Conservation (phyloP, 2,888 invertebrate genomes). For the Eretmocerus hayati region DNA sequence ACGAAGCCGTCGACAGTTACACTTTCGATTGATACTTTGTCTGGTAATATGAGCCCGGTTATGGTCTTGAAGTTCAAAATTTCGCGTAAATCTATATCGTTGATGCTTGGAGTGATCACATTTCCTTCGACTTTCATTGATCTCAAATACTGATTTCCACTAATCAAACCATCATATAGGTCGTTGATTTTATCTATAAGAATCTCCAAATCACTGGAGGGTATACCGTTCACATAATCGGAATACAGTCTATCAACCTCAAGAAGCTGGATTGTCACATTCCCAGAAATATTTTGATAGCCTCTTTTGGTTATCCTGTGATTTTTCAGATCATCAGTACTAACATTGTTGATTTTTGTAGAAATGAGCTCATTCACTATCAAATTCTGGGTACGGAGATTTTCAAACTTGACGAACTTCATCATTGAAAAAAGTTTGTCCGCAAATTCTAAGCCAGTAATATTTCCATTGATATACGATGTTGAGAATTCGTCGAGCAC, state of each 20-base stretch:
- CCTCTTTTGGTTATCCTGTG: slow-evolving; percentile 16
- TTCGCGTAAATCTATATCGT: slow-evolving; percentile 23
- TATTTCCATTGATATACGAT: slow-evolving; percentile 23
- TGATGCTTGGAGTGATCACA: slow-evolving; percentile 35
- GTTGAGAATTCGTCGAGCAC: slow-evolving; percentile 28
- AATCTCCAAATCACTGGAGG: slow-evolving; percentile 22
- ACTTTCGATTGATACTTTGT: slow-evolving; percentile 25
- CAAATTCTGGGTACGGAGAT: slow-evolving; percentile 44
- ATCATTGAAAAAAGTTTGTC: slow-evolving; percentile 38
- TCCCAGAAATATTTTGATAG: slow-evolving; percentile 25
- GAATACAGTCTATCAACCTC: slow-evolving; percentile 21
- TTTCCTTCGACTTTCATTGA: slow-evolving; percentile 31
- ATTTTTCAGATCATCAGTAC: slow-evolving; percentile 22
- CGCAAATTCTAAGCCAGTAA: slow-evolving; percentile 23
- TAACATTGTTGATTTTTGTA: slow-evolving; percentile 24
- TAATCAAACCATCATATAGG: slow-evolving; percentile 20
- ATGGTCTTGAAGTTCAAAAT: slow-evolving; percentile 20
- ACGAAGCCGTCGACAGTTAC: slow-evolving; percentile 26
- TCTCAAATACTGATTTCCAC: slow-evolving; percentile 23
- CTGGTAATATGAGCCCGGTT: slow-evolving; percentile 25
- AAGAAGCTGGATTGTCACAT: slow-evolving; percentile 25
- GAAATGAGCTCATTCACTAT: slow-evolving; percentile 39
- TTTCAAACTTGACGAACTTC: slow-evolving; percentile 47
- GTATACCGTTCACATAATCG: slow-evolving; percentile 26
- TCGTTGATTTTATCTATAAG: slow-evolving; percentile 13